Conservation (phyloP, 2,797 vertebrate genomes). For the Phaenicophaeus curvirostris region DNA sequence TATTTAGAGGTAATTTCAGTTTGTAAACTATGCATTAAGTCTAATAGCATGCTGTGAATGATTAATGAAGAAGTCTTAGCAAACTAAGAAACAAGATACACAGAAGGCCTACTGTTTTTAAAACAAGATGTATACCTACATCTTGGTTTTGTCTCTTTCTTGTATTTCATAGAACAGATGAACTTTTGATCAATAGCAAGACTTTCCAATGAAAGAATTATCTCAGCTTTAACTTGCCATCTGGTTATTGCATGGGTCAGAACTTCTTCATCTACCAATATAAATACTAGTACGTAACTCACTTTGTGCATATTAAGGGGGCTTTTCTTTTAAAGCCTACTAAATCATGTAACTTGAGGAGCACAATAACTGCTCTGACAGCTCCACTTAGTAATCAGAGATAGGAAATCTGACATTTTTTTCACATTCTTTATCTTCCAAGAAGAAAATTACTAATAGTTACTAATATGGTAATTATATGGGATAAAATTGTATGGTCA, state of each 20-base stretch:
- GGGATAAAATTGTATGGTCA: neutral
- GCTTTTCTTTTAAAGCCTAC: neutral
- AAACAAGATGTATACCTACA: neutral
- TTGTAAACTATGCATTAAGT: neutral
- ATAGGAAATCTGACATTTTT: neutral
- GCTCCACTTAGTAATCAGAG: neutral
- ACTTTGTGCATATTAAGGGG: neutral
- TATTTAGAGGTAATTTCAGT: neutral
- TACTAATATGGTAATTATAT: neutral
- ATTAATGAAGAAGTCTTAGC: neutral
- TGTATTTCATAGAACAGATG: neutral
- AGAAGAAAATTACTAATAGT: neutral
- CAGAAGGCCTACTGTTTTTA: neutral
- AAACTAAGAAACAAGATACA: neutral
- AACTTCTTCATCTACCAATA: neutral
- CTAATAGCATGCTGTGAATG: neutral
- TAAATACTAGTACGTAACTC: neutral
- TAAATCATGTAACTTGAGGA: neutral
- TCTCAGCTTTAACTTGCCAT: neutral
- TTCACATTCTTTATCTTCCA: neutral
- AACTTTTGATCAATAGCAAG: neutral
- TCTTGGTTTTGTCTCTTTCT: neutral
- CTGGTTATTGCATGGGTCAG: conserved; percentile 6
- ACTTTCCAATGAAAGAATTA: neutral
- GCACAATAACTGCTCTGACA: neutral